These are phyloP conservation scores for Gobiocypris rarus DNA, from an alignment of 2,113 vertebrate genomes.

Conservation along the genomic window DNA sequence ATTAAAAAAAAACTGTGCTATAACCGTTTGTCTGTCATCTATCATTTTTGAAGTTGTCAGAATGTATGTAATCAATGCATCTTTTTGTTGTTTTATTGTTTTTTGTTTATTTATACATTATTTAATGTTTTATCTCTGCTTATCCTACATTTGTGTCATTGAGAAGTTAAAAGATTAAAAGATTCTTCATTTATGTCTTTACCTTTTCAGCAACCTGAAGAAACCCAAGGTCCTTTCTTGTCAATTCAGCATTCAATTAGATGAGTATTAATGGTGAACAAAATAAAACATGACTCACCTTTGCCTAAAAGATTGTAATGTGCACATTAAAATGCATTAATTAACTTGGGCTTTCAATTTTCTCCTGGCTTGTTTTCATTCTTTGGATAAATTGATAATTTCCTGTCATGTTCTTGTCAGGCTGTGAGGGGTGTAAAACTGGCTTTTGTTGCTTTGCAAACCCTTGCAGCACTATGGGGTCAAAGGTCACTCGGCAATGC, in stretches of 20 bases:
- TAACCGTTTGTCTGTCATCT: neutral
- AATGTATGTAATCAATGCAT: neutral
- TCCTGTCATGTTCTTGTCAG: slow-evolving; percentile 41
- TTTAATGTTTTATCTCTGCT: neutral
- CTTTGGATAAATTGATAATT: slow-evolving; percentile 31
- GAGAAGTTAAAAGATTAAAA: slow-evolving; percentile 37
- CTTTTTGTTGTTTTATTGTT: neutral
- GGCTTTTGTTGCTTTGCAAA: slow-evolving; percentile 50
- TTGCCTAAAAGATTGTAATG: slow-evolving; percentile 7
- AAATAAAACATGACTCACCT: slow-evolving; percentile 6
- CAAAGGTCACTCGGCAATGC: slow-evolving; percentile 49
- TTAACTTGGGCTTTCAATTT: neutral
- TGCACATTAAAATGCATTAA: neutral
- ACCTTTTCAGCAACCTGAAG: slow-evolving; percentile 19
- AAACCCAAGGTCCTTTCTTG: slow-evolving; percentile 1
- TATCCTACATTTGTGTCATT: neutral
- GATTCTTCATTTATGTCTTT: slow-evolving; percentile 1
- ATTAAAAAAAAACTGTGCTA: neutral
- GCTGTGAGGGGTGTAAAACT: slow-evolving; percentile 45
- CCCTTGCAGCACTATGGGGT: slow-evolving; percentile 36
- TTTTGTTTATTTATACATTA: neutral
- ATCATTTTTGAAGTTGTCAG: neutral
- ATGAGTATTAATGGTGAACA: neutral
- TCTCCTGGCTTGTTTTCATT: slow-evolving; percentile 12
- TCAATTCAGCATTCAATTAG: neutral